Evolutionary conservation across 2,797 vertebrate species (phyloP), one percentile per base, ranked within the genome.

Genomic region (Esox masquinongy): DNA sequence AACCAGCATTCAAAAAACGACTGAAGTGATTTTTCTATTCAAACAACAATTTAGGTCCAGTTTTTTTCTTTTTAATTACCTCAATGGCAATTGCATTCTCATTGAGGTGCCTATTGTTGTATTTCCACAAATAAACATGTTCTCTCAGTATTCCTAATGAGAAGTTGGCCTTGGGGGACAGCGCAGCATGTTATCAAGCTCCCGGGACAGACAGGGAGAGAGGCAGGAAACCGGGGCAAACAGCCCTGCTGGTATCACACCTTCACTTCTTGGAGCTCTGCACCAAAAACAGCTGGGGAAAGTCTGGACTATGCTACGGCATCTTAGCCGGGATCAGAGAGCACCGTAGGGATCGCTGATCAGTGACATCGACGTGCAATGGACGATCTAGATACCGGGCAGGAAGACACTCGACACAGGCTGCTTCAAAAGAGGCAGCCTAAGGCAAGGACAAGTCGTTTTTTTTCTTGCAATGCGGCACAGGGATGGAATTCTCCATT

Each of bases 401-500:
- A 85, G 78, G 53, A 47, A 29, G 82, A 82, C 79, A 73, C 82
- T 83, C n/a, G 71, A 86, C 80, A 87, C 87, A 85, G 84, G 86
- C 78, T 70, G 84, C 82, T 87, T 86, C 75, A 85, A 82, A 90
- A 63, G 74, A 81, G 75, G 81, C 80, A 14, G 79, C 88, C 88
- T 73, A 74, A 3, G 89, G 87, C 85, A 79, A 89, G 87, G 87
- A 86, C 85, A 74, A 39, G 36, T 39, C 79, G 90, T 86, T 87
- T 87, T 89, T 88, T 90, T 90, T 89, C 7, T 90, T 85, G 84
- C 88, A 78, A 73, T 77, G 82, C 79, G 53, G 86, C 84, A 88
- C 88, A 85, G 87, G n/a, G 88, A 89, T 85, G 84, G 85, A 84
- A 90, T 89, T 90, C 85, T 80, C 71, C 68, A 87, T 88, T 87